Base-by-base conservation (phyloP, 2,797 vertebrate species). In the Epinephelus awoara region DNA sequence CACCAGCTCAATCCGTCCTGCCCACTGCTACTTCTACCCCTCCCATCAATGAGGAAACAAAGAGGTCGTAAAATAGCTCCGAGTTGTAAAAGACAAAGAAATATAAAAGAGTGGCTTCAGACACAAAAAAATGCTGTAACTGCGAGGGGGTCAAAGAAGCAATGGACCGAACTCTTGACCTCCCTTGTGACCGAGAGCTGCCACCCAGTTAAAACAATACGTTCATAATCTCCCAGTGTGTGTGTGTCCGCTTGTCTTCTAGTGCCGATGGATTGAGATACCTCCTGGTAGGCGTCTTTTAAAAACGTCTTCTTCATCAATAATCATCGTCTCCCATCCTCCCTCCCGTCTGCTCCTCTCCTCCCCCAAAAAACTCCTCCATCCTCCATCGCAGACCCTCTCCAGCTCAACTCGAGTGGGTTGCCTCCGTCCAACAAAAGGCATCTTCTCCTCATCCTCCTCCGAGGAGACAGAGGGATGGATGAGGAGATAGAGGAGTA, bases 91-190 rank as follows among this genome's bases (percentile, higher is more conserved):
- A 87, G 67, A 85, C 75, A 88, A 82, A 91, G 84, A 92, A 79
- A 89, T 71, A 76, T 71, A 82, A 90, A 91, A 85, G 83, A 82
- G 76, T 14, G 18, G 67, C 54, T 72, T 77, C 58, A 72, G 70
- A 78, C 81, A 78, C 81, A 85, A 82, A 88, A 85, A 82, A 66
- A 70, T 79, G 77, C 10, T 79, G 82, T 88, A 93, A 90, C 83
- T 86, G 90, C 89, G 77, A 89, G 79, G 85, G 90, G 91, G 90
- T 93, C 92, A 92, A 80, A 85, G 75, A 66, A 77, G 81, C 91
- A 90, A 78, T 69, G 82, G 67, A 55, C 50, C 81, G 95, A 96
- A 96, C 95, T 95, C 88, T 92, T 93, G 92, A 95, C 94, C 95
- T 89, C 84, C 62, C 23, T 6, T 61, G 73, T 89, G 90, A 93